Evolutionary conservation across 1,140 invertebrate species (phyloP).

Genomic region (Achroia grisella): DNA sequence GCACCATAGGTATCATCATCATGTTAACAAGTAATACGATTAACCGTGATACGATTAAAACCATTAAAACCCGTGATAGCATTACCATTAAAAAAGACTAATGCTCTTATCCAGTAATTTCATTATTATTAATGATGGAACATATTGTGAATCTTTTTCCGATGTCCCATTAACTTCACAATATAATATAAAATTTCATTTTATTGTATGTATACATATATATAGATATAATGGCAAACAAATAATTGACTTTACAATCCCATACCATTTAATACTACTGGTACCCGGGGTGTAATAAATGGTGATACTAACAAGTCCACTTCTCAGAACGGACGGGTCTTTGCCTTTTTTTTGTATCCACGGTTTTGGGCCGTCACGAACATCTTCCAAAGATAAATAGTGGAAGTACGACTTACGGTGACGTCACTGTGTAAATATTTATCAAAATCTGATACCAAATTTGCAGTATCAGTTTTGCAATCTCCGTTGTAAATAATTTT

Average conservation of each 20-base stretch:
- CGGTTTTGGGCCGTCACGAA: slow-evolving; percentile 53
- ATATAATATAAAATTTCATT: too few relatives aligned
- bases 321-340: slow-evolving; percentile 53
- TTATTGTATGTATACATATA: background rate
- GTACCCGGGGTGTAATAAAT: slow-evolving; percentile 63
- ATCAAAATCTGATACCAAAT: background rate
- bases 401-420: slow-evolving; percentile 28
- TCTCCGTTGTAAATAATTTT: too few relatives aligned
- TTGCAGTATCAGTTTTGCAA: slow-evolving; percentile 1
- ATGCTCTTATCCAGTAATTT: too few relatives aligned
- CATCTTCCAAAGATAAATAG: slow-evolving; percentile 61
- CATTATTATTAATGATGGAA: too few relatives aligned
- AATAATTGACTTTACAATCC: slow-evolving; percentile 50
- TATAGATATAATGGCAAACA: slow-evolving; percentile 19
- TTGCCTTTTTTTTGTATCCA: slow-evolving; percentile 34
- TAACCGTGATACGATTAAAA: too few relatives aligned
- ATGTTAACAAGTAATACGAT: too few relatives aligned
- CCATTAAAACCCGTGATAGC: too few relatives aligned
- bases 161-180: too few relatives aligned
- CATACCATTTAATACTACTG: slow-evolving; percentile 30
- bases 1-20: too few relatives aligned
- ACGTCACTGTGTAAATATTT: slow-evolving; percentile 27
- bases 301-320: slow-evolving; percentile 60
- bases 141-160: too few relatives aligned
- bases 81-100: too few relatives aligned